Percentiles rank a stretch among this genome's conserved stretches.
phyloP scores from a whole-genome alignment of 2,888 invertebrate genomes.

The Hirtodrosophila confusa region DNA sequence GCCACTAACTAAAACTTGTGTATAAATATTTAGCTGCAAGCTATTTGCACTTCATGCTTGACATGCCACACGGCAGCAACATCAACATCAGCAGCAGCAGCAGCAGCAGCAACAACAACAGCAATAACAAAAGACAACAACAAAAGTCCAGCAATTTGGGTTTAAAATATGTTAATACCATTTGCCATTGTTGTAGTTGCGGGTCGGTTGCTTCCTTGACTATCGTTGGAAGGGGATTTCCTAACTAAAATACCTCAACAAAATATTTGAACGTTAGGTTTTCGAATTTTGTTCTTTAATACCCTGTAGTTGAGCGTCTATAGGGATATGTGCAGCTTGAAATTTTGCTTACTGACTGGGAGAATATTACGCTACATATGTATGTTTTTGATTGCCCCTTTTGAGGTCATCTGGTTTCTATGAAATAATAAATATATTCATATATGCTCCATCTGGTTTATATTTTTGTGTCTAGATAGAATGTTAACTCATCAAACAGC shows the following conservation, averaged over 20 bases:
- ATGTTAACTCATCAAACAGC: no score
- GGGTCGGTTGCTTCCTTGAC: conserved; percentile 30
- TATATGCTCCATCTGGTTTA: no score
- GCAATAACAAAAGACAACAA: conserved; percentile 31
- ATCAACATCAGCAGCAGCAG: not conserved
- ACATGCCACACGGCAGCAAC: conserved; percentile 63
- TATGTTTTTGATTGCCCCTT: no score
- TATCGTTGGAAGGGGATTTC: conserved; percentile 29
- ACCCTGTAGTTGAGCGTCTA: conserved; percentile 9
- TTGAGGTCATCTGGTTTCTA: no score
- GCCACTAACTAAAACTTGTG: conserved; percentile 58
- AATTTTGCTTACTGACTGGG: no score
- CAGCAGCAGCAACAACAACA: conserved; percentile 27
- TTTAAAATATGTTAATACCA: conserved; percentile 75
- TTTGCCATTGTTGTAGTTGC: conserved; percentile 43
- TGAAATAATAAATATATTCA: no score
- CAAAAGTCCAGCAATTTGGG: conserved; percentile 70
- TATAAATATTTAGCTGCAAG: conserved; percentile 74
- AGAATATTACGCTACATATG: no score
- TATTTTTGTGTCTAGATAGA: no score
- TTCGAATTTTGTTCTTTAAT: conserved; percentile 40
- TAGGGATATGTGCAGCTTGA: not conserved
- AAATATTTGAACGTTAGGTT: conserved; percentile 65
- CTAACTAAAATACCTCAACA: conserved; percentile 63
- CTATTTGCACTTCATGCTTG: conserved; percentile 79